These are phyloP conservation scores for Galeopterus variegatus DNA, from an alignment of 2,113 vertebrate genomes.

Conservation along the genomic window DNA sequence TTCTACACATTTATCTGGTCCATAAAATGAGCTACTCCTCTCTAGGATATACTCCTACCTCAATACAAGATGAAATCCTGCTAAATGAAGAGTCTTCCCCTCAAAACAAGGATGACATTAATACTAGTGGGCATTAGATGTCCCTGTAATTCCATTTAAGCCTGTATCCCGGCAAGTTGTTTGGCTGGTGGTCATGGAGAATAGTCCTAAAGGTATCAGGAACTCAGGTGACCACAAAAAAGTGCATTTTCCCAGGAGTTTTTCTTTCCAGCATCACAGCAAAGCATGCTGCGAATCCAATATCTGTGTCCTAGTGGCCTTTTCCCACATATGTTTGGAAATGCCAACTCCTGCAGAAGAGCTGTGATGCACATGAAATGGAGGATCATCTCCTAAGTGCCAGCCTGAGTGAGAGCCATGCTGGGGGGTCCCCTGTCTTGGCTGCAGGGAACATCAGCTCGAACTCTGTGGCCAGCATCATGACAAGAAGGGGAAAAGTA, in stretches of 20 bases:
- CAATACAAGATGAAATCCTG: background rate
- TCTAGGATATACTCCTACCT: background rate
- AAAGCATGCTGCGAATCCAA: background rate
- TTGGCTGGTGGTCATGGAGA: background rate
- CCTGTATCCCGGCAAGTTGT: background rate
- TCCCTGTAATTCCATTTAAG: slow-evolving; percentile 52
- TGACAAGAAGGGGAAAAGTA: background rate
- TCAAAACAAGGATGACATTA: background rate
- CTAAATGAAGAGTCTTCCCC: background rate
- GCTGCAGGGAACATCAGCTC: background rate
- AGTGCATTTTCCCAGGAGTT: background rate
- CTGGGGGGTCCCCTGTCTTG: background rate
- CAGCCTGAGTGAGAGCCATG: background rate
- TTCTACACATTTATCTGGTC: background rate
- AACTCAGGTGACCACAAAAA: background rate
- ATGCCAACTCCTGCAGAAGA: background rate
- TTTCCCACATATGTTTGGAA: background rate
- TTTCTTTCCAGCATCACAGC: background rate
- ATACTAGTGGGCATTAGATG: slow-evolving; percentile 36
- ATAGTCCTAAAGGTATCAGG: background rate
- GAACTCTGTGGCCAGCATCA: background rate
- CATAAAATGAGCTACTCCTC: background rate
- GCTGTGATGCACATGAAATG: accelerated
- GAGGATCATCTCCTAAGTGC: background rate
- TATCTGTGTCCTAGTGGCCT: background rate